These are phyloP conservation scores for Drosophila silvestris DNA, from an alignment of 2,888 invertebrate genomes.

Conservation along the genomic window DNA sequence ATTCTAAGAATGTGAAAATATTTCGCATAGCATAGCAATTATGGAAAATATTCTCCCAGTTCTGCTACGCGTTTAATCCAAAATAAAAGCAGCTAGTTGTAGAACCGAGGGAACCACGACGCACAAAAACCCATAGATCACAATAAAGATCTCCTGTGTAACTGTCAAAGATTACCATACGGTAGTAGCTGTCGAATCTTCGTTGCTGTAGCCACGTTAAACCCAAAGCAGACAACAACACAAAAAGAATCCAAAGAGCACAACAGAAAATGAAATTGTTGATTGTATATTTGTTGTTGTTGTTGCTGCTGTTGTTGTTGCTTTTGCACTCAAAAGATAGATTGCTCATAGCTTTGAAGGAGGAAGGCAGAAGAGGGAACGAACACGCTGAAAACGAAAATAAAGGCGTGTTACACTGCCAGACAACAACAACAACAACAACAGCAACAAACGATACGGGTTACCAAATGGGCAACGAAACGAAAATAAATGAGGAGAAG, in stretches of 20 bases:
- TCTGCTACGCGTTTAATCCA: background rate
- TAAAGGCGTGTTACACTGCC: conserved; percentile 67
- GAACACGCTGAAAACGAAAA: conserved; percentile 51
- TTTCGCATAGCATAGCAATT: background rate
- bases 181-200: conserved; percentile 66
- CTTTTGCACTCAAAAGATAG: conserved; percentile 71
- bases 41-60: background rate
- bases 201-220: conserved; percentile 42
- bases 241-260: conserved; percentile 11
- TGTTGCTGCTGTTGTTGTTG: conserved; percentile 53
- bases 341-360: conserved; percentile 67
- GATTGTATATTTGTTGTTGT: conserved; percentile 59
- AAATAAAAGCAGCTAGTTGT: background rate
- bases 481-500: conserved; percentile 28
- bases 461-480: conserved; percentile 75
- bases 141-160: conserved; percentile 68
- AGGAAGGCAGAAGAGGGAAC: conserved; percentile 16
- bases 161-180: conserved; percentile 67
- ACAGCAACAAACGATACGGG: conserved; percentile 57
- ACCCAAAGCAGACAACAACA: conserved; percentile 36
- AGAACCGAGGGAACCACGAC: background rate
- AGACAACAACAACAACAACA: conserved; percentile 39
- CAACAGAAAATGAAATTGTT: conserved; percentile 59
- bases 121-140: conserved; percentile 55
- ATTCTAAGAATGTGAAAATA: background rate